Evolutionary conservation across 1,140 invertebrate genomes (phyloP).

Genomic region (Pararge aegeria): DNA sequence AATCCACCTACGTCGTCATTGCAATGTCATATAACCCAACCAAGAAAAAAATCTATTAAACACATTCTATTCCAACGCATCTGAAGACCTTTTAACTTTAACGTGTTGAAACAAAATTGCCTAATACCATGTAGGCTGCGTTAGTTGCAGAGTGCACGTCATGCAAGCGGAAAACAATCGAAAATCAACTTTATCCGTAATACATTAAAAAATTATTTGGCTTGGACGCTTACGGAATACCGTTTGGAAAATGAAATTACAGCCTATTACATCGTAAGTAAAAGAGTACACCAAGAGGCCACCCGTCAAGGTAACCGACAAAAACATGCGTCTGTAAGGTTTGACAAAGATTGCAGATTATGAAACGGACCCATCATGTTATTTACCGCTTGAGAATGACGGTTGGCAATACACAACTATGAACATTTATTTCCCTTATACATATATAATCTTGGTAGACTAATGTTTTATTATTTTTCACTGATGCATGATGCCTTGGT

Average conservation of each 20-base stretch:
- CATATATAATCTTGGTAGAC: too few species aligned
- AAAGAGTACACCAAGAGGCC: neutral
- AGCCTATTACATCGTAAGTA: conserved; percentile 31
- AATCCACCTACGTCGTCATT: conserved; percentile 55
- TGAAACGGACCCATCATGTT: neutral
- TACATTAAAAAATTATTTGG: conserved; percentile 23
- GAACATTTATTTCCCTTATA: too few species aligned
- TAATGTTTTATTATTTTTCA: too few species aligned
- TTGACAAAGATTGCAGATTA: neutral
- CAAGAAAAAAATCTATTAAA: conserved; percentile 22
- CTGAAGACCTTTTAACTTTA: conserved; percentile 28
- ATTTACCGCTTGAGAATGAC: too few species aligned
- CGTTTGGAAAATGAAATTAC: conserved; percentile 50
- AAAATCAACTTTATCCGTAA: conserved; percentile 33
- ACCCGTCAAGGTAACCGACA: too few species aligned
- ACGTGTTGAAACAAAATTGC: conserved; percentile 53
- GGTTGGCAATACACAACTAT: too few species aligned
- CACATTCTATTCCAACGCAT: conserved; percentile 14
- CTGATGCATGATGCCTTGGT: too few species aligned
- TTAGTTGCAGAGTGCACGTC: conserved; percentile 41
- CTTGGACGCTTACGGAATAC: conserved; percentile 29
- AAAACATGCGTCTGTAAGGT: too few species aligned
- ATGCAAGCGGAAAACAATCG: conserved; percentile 11
- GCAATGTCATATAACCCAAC: conserved; percentile 49
- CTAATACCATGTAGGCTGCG: conserved; percentile 62